Percentiles rank a stretch among this genome's conserved stretches.
Conservation (phyloP, 2,888 invertebrate species). For the Drosophila prostipennis region DNA sequence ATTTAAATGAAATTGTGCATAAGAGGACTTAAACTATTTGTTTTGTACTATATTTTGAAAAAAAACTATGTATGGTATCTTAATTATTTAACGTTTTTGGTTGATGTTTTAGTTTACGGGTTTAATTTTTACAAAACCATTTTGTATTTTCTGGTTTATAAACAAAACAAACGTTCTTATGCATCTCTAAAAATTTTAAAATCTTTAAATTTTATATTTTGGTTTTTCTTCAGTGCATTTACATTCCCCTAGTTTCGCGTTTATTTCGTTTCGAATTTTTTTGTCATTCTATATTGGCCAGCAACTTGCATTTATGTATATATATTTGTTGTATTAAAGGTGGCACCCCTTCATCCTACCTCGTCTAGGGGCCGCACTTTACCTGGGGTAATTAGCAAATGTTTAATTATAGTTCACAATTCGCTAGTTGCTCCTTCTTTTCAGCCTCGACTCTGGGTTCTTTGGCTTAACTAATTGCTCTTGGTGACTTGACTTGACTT, state of each 20-base stretch:
- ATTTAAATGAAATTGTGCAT: background rate
- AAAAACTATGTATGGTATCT: too few species aligned
- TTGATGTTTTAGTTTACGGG: too few species aligned
- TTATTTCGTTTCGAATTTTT: background rate
- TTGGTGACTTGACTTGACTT: conserved; percentile 41
- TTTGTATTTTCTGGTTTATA: too few species aligned
- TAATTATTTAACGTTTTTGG: too few species aligned
- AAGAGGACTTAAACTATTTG: too few species aligned
- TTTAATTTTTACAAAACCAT: too few species aligned
- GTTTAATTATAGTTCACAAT: conserved; percentile 75
- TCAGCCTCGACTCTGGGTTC: conserved; percentile 26
- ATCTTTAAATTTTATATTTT: background rate
- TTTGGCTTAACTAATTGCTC: conserved; percentile 78
- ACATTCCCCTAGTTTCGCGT: conserved; percentile 4
- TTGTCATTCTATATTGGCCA: conserved; percentile 26
- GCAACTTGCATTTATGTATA: conserved; percentile 41
- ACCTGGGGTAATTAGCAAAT: conserved; percentile 79
- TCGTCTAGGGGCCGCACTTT: conserved; percentile 31
- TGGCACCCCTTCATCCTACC: conserved; percentile 52
- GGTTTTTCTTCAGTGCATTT: conserved; percentile 18
- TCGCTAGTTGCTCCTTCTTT: conserved; percentile 56
- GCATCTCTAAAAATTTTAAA: too few species aligned
- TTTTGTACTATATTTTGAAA: too few species aligned
- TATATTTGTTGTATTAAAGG: conserved; percentile 46
- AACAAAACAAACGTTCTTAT: too few species aligned